A percentile compares a stretch with the other conserved stretches of the same genome.
Conservation (phyloP, 37 sponge, comb jelly and placozoan genomes). For the Amphimedon queenslandica region DNA sequence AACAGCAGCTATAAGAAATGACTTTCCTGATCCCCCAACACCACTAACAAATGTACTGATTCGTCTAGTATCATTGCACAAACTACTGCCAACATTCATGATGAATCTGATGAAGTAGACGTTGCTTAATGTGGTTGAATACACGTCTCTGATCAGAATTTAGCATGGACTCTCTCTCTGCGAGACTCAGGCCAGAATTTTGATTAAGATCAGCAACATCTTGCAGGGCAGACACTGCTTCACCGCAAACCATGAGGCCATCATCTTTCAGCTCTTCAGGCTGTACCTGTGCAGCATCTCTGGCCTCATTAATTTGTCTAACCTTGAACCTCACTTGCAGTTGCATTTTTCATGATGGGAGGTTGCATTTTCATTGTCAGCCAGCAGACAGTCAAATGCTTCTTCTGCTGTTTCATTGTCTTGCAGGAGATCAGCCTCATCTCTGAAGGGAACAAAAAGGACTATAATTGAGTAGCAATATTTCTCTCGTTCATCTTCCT, state of each 20-base stretch:
- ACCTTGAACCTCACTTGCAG: conserved; percentile 15
- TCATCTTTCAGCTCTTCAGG: conserved; percentile 17
- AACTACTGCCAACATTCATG: not conserved
- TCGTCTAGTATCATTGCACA: not conserved
- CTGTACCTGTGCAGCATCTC: conserved; percentile 12
- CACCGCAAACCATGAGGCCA: conserved; percentile 32
- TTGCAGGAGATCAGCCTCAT: no score
- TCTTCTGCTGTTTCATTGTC: no score
- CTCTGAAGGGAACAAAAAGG: no score
- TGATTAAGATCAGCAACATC: conserved; percentile 12
- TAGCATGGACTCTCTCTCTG: conserved; percentile 31
- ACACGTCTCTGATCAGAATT: conserved; percentile 50
- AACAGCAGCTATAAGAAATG: conserved; percentile 44
- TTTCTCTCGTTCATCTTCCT: no score
- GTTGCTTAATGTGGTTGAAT: conserved; percentile 21
- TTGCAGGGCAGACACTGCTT: conserved; percentile 45
- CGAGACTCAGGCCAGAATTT: conserved; percentile 1
- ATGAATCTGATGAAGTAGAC: not conserved
- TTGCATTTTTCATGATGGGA: conserved; percentile 25
- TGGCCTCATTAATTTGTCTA: conserved; percentile 33
- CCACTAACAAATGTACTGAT: conserved; percentile 13
- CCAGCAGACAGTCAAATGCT: conserved; percentile 19
- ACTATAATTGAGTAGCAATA: no score
- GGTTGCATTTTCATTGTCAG: not conserved
- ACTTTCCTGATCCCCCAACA: conserved; percentile 60